Evolutionary conservation across 2,113 vertebrate species (phyloP).

Genomic region (Sinocyclocheilus anophthalmus): DNA sequence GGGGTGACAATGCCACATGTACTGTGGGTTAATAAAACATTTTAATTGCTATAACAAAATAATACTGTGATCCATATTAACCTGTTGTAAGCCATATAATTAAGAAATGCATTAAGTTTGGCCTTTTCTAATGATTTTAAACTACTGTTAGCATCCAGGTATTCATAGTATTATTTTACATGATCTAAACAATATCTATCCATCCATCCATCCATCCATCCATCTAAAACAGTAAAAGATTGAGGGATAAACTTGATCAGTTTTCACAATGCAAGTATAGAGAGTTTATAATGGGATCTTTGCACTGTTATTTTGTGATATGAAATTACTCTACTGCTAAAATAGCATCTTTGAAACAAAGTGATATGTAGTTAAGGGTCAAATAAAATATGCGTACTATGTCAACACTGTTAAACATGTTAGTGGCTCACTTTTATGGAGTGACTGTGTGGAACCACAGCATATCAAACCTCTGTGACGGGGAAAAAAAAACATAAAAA

Average conservation of each 20-base stretch:
- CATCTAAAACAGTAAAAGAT: neutral
- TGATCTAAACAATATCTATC: neutral
- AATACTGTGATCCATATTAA: neutral
- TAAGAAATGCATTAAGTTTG: neutral
- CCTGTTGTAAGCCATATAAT: neutral
- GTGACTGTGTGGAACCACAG: neutral
- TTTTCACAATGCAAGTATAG: neutral
- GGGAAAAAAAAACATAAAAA: neutral
- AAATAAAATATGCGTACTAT: neutral
- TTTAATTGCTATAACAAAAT: neutral
- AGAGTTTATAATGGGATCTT: neutral
- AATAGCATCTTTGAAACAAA: neutral
- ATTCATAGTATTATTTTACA: neutral
- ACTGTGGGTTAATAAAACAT: neutral
- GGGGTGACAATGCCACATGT: constrained; percentile 28
- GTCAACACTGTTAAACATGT: neutral
- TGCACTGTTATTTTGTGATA: neutral
- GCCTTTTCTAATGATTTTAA: neutral
- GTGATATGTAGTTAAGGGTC: neutral
- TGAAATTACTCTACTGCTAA: neutral
- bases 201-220: too few relatives aligned
- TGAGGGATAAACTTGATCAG: neutral
- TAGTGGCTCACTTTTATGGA: neutral
- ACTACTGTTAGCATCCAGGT: neutral
- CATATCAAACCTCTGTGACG: constrained; percentile 5